Evolutionary conservation across 2,888 invertebrate genomes (phyloP).

Genomic region (Hemistola chrysoprasaria): DNA sequence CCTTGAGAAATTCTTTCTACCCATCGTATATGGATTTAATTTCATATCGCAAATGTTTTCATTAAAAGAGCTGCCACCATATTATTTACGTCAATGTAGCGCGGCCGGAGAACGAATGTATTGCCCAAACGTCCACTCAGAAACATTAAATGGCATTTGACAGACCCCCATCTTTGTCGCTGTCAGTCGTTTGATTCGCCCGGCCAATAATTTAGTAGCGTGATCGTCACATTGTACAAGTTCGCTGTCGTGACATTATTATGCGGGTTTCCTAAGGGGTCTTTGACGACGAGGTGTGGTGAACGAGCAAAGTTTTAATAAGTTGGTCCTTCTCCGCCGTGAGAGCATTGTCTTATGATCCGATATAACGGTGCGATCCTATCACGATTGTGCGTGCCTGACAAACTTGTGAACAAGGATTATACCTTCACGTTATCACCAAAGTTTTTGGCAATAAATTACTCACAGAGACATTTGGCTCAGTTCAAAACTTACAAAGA

Average conservation of each 20-base stretch:
- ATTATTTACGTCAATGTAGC: slow-evolving; percentile 21
- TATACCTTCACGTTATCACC: slow-evolving; percentile 23
- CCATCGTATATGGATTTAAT: slow-evolving; percentile 15
- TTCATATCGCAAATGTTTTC: slow-evolving; percentile 13
- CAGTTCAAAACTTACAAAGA: slow-evolving; percentile 1
- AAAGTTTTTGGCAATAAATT: slow-evolving; percentile 14
- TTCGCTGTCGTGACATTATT: slow-evolving; percentile 59
- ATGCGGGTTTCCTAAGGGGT: slow-evolving; percentile 61
- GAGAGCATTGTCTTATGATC: slow-evolving; percentile 61
- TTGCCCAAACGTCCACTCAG: slow-evolving; percentile 41
- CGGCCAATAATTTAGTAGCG: slow-evolving; percentile 56
- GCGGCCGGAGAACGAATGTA: slow-evolving; percentile 26
- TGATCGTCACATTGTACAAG: slow-evolving; percentile 55
- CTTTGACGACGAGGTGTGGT: slow-evolving; percentile 61
- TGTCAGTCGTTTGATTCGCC: slow-evolving; percentile 47
- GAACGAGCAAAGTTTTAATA: slow-evolving; percentile 76
- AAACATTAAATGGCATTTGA: slow-evolving; percentile 47
- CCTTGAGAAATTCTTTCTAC: background rate
- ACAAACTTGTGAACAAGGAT: slow-evolving; percentile 28
- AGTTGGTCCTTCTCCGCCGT: slow-evolving; percentile 57
- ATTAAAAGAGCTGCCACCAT: slow-evolving; percentile 15
- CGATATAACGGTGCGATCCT: slow-evolving; percentile 46
- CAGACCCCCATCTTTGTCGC: slow-evolving; percentile 51
- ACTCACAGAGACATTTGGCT: background rate
- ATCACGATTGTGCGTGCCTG: slow-evolving; percentile 28